A percentile compares a stretch with the other conserved stretches of the same genome.
Conservation (phyloP, 2,113 vertebrate species). For the Aphyosemion australe region DNA sequence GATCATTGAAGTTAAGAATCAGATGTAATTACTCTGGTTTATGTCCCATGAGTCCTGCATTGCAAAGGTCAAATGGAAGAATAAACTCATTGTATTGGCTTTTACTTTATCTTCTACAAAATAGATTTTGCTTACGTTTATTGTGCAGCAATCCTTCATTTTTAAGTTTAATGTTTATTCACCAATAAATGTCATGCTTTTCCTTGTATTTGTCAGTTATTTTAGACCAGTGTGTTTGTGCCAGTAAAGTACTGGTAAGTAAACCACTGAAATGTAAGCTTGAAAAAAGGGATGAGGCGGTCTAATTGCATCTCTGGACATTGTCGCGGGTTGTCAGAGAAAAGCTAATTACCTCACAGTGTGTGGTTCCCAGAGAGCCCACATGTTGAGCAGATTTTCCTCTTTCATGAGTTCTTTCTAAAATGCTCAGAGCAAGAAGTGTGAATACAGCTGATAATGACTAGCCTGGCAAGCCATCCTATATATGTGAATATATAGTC, state of each 20-base stretch:
- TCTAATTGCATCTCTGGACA: constrained; percentile 22
- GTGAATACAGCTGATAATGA: constrained; percentile 18
- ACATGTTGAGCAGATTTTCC: constrained; percentile 42
- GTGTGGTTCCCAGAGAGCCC: constrained; percentile 32
- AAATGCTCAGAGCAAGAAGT: constrained; percentile 5
- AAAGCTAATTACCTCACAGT: constrained; percentile 20
- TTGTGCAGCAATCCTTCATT: no score
- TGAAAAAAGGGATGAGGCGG: constrained; percentile 18
- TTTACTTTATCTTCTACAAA: neutral
- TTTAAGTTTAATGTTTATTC: no score
- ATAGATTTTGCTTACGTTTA: neutral
- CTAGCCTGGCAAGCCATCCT: no score
- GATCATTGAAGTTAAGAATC: constrained; percentile 40
- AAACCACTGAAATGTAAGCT: neutral
- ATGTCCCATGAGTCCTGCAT: constrained; percentile 44
- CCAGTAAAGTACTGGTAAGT: neutral
- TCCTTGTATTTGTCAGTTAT: neutral
- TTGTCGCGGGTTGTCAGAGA: constrained; percentile 7
- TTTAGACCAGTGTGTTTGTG: neutral
- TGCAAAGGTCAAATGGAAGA: constrained; percentile 14
- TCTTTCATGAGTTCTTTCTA: neutral
- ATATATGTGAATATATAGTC: no score
- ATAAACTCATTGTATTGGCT: neutral
- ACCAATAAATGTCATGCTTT: neutral
- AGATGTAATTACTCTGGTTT: constrained; percentile 46